phyloP scores from a whole-genome alignment of 2,888 invertebrate genomes.

The Cistogaster globosa region DNA sequence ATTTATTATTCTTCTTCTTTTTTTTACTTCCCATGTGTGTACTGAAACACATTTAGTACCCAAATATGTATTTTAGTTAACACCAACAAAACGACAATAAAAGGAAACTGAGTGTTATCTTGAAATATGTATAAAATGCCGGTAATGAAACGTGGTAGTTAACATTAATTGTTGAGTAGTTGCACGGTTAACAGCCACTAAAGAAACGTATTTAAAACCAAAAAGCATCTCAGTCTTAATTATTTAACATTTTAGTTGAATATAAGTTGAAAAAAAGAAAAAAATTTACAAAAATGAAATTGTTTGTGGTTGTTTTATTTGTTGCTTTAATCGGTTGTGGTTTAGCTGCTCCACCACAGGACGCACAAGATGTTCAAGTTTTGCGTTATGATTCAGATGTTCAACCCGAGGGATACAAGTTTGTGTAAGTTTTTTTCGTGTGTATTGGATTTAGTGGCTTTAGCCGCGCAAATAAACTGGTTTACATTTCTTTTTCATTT shows the following conservation, averaged over 20 bases:
- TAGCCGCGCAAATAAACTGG: slow-evolving; percentile 4
- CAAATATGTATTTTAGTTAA: slow-evolving; percentile 27
- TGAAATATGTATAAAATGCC: slow-evolving; percentile 74
- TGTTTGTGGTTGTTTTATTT: slow-evolving; percentile 74
- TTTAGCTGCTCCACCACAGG: slow-evolving; percentile 78
- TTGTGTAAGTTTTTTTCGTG: slow-evolving; percentile 76
- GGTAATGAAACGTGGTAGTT: slow-evolving; percentile 73
- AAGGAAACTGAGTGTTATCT: slow-evolving; percentile 48
- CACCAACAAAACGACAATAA: slow-evolving; percentile 27
- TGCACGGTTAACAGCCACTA: slow-evolving; percentile 64
- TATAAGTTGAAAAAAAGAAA: slow-evolving; percentile 19
- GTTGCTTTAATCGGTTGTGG: slow-evolving; percentile 77
- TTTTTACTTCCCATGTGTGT: slow-evolving; percentile 11
- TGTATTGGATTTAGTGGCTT: not conserved
- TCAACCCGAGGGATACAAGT: slow-evolving; percentile 81
- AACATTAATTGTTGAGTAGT: slow-evolving; percentile 77
- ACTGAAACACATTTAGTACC: slow-evolving; percentile 12
- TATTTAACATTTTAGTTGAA: not conserved
- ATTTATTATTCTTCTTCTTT: not conserved
- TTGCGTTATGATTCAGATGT: slow-evolving; percentile 85
- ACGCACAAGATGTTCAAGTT: slow-evolving; percentile 85
- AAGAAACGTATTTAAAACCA: slow-evolving; percentile 14
- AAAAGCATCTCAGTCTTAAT: slow-evolving; percentile 8
- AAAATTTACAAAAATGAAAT: slow-evolving; percentile 75
- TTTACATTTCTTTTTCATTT: slow-evolving; percentile 31